Evolutionary conservation across 2,797 vertebrate genomes (phyloP), one percentile per base, ranked within the genome.

Genomic region (Semaprochilodus insignis): DNA sequence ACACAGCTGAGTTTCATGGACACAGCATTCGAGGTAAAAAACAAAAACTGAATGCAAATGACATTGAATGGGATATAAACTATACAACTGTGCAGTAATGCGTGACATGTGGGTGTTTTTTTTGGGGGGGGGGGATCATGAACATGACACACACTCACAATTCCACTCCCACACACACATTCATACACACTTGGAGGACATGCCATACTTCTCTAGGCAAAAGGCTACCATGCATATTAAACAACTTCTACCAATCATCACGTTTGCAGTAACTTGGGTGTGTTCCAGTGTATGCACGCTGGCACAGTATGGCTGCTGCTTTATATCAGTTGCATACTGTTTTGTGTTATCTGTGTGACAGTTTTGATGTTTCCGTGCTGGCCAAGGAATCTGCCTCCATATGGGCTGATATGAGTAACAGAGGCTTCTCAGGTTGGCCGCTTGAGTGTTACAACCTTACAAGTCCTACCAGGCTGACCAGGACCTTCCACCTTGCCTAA

Each of bases 1-100:
- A 82, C 51, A 91, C 74, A 87, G 76, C 83, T 87, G 60, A 83
- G 81, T 66, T 83, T 66, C 89, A 92, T 90, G 88, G 87, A 92
- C 81, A 88, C 54, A 31, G 2, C 0, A 79, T 78, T 76, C 34
- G 19, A 48, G 59, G 77, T 15, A 72, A 81, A 57, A 73, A 11
- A n/a, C 69, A 6, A 3, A 57, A 36, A 36, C 16, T 55, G 57
- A 85, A 85, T 15, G 51, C 23, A 74, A 48, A 54, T 72, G 63
- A 54, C 60, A 60, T 62, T n/a, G n/a, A 75, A 69, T 59, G 65
- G 70, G 83, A 85, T 59, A 82, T 82, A 71, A 77, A 80, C 73
- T 74, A 71, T 57, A 89, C 70, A 75, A 77, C 86, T 76, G 83
- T 48, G 80, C 40, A 82, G 27, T 73, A 60, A 86, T 77, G 65